A percentile compares a stretch with the other conserved stretches of the same genome.
Evolutionary conservation across 2,113 vertebrate species (phyloP).

Genomic region (Lepisosteus oculatus): DNA sequence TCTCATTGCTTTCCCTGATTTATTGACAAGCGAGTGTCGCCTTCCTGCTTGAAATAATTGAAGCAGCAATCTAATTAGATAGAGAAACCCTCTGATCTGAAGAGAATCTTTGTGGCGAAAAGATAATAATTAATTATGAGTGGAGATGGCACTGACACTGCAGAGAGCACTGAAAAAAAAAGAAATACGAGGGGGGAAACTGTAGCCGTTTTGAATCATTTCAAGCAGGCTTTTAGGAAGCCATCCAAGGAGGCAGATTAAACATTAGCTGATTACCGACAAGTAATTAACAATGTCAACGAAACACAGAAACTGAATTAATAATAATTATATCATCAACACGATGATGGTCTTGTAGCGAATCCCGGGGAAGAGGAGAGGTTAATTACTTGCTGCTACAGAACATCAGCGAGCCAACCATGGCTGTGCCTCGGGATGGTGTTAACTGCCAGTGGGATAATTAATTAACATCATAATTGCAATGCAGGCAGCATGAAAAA

Average conservation of each 20-base stretch:
- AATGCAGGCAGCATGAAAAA: slow-evolving; percentile 63
- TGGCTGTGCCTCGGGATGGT: slow-evolving; percentile 60
- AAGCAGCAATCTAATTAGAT: slow-evolving; percentile 65
- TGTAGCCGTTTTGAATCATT: slow-evolving; percentile 43
- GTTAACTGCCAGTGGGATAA: slow-evolving; percentile 70
- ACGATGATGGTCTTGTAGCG: slow-evolving; percentile 69
- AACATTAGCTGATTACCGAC: slow-evolving; percentile 82
- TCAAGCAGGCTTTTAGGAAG: slow-evolving; percentile 55
- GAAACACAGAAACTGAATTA: slow-evolving; percentile 75
- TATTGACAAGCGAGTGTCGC: slow-evolving; percentile 57
- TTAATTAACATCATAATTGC: slow-evolving; percentile 76
- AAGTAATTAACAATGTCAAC: slow-evolving; percentile 85
- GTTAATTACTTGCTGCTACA: slow-evolving; percentile 78
- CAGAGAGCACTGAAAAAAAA: slow-evolving; percentile 37
- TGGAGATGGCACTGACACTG: slow-evolving; percentile 42
- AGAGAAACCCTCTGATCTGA: slow-evolving; percentile 47
- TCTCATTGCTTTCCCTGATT: slow-evolving; percentile 55
- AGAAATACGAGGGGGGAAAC: slow-evolving; percentile 22
- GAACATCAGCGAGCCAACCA: slow-evolving; percentile 67
- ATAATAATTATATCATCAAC: slow-evolving; percentile 84
- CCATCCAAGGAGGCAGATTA: slow-evolving; percentile 72
- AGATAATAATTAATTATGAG: slow-evolving; percentile 67
- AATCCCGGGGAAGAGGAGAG: slow-evolving; percentile 77
- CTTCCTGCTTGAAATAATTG: slow-evolving; percentile 53
- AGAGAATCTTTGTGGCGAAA: slow-evolving; percentile 42